Evolutionary conservation across 2,888 invertebrate genomes (phyloP), one percentile per base, ranked within the genome.

Genomic region (Argynnis bischoffii): DNA sequence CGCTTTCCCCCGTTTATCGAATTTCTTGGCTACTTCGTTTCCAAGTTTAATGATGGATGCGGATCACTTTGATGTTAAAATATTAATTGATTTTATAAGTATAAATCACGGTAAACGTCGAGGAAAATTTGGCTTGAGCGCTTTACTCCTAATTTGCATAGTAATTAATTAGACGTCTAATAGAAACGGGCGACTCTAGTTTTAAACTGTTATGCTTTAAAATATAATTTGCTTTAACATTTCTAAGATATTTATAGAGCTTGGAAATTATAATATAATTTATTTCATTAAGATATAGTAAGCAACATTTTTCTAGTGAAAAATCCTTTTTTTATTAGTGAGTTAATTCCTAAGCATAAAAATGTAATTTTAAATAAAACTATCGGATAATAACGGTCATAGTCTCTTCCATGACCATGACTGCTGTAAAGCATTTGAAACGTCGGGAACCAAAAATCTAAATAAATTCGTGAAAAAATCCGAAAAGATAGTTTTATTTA

Each of bases 61-160:
- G 73, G 74, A 77, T 77, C 60, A 69, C 78, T 81, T 84, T 83
- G 83, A 85, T 81, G 79, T 80, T 75, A 67, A 74, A 76, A 78
- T 78, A 78, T 78, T 82, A 81, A 81, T 81, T 83, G 80, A 81
- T 79, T 82, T 75, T 76, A 74, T 75, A 75, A 74, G 74, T 75
- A 74, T 76, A 82, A 83, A 78, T 80, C 76, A 74, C 74, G 68
- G 75, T 68, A 69, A 76, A 79, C 72, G 76, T 78, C 75, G 74
- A 69, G 73, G 75, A 76, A 74, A 76, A 74, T 75, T 70, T 68
- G 67, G 74, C 69, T 76, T 74, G 67, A 69, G 67, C 72, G 73
- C 72, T 76, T 69, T 71, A 71, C 72, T 66, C 72, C 75, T 77
- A 76, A 80, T 80, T 79, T 77, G 75, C 75, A 75, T 76, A 72